phyloP scores from a whole-genome alignment of 2,113 vertebrate genomes.

The Montifringilla adamsi region DNA sequence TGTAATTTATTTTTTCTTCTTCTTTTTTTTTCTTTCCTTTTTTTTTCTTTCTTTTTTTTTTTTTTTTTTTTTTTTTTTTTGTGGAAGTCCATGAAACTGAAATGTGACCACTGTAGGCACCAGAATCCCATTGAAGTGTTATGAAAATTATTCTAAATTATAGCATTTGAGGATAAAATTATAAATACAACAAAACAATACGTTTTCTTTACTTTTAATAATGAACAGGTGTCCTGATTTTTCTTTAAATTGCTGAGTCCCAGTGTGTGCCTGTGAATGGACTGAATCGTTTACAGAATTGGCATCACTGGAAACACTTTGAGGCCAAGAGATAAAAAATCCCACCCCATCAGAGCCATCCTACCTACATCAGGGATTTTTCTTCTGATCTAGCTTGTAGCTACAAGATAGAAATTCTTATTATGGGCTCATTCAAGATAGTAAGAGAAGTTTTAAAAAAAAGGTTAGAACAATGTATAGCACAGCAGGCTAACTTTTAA shows the following conservation, averaged over 20 bases:
- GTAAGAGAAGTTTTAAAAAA: background rate
- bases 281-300: background rate
- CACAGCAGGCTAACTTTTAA: background rate
- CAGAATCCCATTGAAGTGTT: background rate
- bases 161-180: background rate
- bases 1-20: background rate
- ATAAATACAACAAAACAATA: background rate
- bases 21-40: too few relatives aligned
- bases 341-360: background rate
- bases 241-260: background rate
- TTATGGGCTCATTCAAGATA: background rate
- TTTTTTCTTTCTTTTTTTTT: too few relatives aligned
- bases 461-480: background rate
- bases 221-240: background rate
- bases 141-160: background rate
- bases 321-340: background rate
- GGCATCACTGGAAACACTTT: background rate
- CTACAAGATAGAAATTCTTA: background rate
- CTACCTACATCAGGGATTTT: background rate
- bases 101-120: background rate
- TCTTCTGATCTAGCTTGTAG: background rate
- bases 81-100: background rate
- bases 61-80: background rate
- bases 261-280: background rate
- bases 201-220: background rate